These are phyloP conservation scores for Helicoverpa zea DNA, from an alignment of 1,140 invertebrate species.

Conservation along the genomic window DNA sequence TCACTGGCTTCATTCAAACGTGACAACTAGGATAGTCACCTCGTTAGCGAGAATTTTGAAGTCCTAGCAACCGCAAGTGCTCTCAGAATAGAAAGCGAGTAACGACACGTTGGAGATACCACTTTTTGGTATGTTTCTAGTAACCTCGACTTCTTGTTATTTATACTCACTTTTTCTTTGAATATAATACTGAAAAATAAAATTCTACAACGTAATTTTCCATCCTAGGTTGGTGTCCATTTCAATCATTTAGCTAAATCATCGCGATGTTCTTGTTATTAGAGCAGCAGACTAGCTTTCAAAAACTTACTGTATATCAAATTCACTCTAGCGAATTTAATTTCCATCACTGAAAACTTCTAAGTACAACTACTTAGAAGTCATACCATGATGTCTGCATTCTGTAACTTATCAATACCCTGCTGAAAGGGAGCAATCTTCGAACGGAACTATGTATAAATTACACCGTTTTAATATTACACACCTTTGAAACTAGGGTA, in stretches of 20 bases:
- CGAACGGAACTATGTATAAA: constrained; percentile 7
- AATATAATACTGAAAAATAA: too few relatives aligned
- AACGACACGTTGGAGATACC: constrained; percentile 30
- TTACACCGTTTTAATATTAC: constrained; percentile 19
- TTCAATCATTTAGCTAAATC: too few relatives aligned
- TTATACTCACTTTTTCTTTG: neutral
- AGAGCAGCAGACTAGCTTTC: neutral
- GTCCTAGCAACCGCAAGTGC: constrained; percentile 54
- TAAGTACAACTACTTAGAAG: neutral
- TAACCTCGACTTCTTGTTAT: neutral
- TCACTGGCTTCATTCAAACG: constrained; percentile 62
- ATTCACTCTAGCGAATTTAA: neutral
- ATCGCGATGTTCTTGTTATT: too few relatives aligned
- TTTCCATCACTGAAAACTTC: too few relatives aligned
- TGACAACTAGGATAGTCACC: constrained; percentile 62
- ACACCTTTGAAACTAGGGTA: constrained; percentile 6
- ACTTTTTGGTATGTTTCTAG: neutral
- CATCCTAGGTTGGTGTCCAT: too few relatives aligned
- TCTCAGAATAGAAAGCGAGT: constrained; percentile 39
- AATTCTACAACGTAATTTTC: too few relatives aligned
- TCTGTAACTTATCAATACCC: neutral
- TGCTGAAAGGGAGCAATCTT: constrained; percentile 4
- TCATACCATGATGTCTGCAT: neutral
- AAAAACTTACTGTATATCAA: neutral
- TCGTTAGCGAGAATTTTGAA: constrained; percentile 69